Conservation (phyloP, 2,888 invertebrate genomes). For the Nycteola revayana region DNA sequence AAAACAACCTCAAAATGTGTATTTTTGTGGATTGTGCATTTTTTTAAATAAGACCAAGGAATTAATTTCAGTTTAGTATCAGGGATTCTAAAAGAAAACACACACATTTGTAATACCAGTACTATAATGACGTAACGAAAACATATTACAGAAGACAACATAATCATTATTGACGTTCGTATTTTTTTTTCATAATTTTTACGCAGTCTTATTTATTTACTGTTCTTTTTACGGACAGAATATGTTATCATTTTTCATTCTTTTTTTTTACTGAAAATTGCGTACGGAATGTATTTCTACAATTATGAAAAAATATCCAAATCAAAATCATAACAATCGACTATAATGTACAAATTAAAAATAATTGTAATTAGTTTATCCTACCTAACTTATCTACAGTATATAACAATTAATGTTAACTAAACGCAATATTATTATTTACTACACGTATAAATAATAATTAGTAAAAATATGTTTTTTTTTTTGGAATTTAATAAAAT, state of each 20-base stretch:
- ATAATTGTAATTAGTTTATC: constrained; percentile 25
- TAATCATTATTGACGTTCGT: constrained; percentile 24
- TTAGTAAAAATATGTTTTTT: no score
- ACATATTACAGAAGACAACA: constrained; percentile 34
- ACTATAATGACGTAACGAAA: constrained; percentile 37
- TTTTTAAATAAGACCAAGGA: no score
- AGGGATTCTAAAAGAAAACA: no score
- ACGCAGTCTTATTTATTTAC: constrained; percentile 59
- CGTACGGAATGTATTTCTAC: constrained; percentile 41
- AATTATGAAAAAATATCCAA: constrained; percentile 21
- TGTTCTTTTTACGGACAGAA: constrained; percentile 40
- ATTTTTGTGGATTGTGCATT: no score
- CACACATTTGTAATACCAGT: constrained; percentile 29
- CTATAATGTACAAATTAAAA: constrained; percentile 29
- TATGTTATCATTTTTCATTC: constrained; percentile 37
- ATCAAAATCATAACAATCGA: constrained; percentile 19
- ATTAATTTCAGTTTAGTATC: no score
- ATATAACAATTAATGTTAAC: constrained; percentile 9
- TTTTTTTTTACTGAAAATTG: constrained; percentile 32
- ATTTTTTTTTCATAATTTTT: constrained; percentile 44
- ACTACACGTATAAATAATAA: no score
- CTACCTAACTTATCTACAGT: constrained; percentile 31
- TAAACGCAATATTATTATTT: constrained; percentile 17
- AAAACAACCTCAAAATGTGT: no score
- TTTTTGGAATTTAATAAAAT: no score